phyloP scores from a whole-genome alignment of 1,140 invertebrate genomes.

The Phenacoccus solenopsis region DNA sequence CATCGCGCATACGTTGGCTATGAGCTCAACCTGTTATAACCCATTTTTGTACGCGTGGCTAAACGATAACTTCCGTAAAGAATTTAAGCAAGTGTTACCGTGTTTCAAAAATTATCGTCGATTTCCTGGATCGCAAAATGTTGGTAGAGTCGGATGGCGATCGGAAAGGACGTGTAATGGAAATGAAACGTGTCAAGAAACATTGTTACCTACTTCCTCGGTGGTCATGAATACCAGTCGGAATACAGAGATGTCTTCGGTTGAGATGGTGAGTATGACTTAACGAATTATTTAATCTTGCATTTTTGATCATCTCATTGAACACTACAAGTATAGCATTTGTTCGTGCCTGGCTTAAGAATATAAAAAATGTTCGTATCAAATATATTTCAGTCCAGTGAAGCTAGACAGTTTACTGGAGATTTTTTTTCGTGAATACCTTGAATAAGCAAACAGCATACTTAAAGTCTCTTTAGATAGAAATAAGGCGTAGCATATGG shows the following conservation, averaged over 20 bases:
- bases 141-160: conserved; percentile 29
- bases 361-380: too few species aligned
- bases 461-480: too few species aligned
- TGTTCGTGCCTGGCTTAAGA: too few species aligned
- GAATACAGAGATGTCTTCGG: neutral
- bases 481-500: too few species aligned
- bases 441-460: too few species aligned
- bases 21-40: conserved; percentile 92
- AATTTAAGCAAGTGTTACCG: conserved; percentile 77
- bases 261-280: neutral
- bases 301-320: too few species aligned
- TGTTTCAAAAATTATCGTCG: conserved; percentile 42
- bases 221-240: conserved; percentile 20
- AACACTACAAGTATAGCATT: too few species aligned
- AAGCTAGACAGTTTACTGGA: too few species aligned
- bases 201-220: conserved; percentile 40
- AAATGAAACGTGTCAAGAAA: conserved; percentile 57
- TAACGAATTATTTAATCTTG: too few species aligned
- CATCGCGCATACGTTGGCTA: conserved; percentile 80
- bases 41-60: conserved; percentile 95
- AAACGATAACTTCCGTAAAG: conserved; percentile 96
- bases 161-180: conserved; percentile 60
- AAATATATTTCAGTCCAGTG: too few species aligned
- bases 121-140: conserved; percentile 31
- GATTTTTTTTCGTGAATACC: too few species aligned